Percentiles rank a stretch among this genome's conserved stretches.
Evolutionary conservation across 53 echinoderm and acorn worm genomes (phyloP).

Genomic region (Antedon mediterranea): DNA sequence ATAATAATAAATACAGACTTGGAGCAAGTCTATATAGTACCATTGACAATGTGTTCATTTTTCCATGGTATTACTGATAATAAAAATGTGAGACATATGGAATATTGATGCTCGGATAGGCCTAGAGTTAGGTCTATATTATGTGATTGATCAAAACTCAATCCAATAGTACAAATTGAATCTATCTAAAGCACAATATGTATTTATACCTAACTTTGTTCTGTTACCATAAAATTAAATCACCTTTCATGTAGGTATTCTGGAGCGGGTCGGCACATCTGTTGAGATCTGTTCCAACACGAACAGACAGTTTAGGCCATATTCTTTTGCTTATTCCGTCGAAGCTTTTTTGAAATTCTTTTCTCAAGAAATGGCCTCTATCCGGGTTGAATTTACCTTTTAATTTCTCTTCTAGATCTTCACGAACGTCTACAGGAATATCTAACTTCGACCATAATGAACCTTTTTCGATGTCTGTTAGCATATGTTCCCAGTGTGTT

Average conservation of each 20-base stretch:
- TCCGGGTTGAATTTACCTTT: conserved; percentile 16
- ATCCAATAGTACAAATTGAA: no score
- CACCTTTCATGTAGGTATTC: neutral
- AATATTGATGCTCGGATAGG: no score
- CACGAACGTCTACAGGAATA: conserved; percentile 9
- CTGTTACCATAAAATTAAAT: no score
- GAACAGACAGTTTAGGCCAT: conserved; percentile 33
- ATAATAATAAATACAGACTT: no score
- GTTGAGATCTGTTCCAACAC: neutral
- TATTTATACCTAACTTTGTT: no score
- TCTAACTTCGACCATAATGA: conserved; percentile 28
- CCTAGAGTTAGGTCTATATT: no score
- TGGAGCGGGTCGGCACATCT: neutral
- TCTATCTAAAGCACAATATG: no score
- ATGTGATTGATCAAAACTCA: no score
- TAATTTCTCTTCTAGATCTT: conserved; percentile 8
- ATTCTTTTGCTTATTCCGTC: conserved; percentile 41
- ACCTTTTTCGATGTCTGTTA: conserved; percentile 36
- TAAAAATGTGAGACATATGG: no score
- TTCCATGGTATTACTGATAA: no score
- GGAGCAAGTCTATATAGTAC: no score
- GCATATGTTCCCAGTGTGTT: conserved; percentile 39
- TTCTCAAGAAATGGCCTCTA: conserved; percentile 29
- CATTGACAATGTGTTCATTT: no score
- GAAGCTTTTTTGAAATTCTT: conserved; percentile 52